phyloP scores from a whole-genome alignment of 1,140 invertebrate species.

The Saccostrea echinata region DNA sequence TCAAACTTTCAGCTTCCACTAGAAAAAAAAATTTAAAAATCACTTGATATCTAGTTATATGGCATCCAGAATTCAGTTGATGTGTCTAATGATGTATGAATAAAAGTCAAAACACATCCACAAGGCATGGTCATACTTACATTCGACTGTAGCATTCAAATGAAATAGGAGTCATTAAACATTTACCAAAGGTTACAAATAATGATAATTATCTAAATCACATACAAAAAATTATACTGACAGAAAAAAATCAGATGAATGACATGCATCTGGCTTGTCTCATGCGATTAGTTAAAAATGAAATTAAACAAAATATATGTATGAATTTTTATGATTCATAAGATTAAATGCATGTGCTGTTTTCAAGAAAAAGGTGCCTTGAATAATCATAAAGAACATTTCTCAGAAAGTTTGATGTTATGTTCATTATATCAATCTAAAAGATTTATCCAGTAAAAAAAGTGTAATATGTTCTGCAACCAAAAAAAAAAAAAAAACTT shows the following conservation, averaged over 20 bases:
- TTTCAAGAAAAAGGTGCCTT: too few relatives aligned
- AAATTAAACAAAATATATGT: not conserved
- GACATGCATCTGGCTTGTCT: not conserved
- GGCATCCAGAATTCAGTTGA: not conserved
- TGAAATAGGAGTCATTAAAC: not conserved
- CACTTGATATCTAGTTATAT: not conserved
- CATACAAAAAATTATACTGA: not conserved
- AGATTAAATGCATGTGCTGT: too few relatives aligned
- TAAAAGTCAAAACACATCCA: slow-evolving; percentile 43
- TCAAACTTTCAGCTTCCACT: not conserved
- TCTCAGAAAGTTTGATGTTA: too few relatives aligned
- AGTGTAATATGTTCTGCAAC: too few relatives aligned
- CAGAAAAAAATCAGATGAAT: not conserved
- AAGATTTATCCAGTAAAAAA: too few relatives aligned
- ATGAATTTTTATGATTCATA: not conserved
- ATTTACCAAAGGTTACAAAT: not conserved
- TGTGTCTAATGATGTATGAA: slow-evolving; percentile 19
- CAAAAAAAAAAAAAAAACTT: too few relatives aligned
- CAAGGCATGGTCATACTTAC: slow-evolving; percentile 50
- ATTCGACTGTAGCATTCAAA: slow-evolving; percentile 44
- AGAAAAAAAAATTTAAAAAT: not conserved
- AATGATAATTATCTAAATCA: not conserved
- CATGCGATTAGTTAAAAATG: not conserved
- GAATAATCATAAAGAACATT: too few relatives aligned
- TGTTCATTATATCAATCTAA: too few relatives aligned